phyloP scores from a whole-genome alignment of 2,888 invertebrate genomes.

The Papilio gigon region DNA sequence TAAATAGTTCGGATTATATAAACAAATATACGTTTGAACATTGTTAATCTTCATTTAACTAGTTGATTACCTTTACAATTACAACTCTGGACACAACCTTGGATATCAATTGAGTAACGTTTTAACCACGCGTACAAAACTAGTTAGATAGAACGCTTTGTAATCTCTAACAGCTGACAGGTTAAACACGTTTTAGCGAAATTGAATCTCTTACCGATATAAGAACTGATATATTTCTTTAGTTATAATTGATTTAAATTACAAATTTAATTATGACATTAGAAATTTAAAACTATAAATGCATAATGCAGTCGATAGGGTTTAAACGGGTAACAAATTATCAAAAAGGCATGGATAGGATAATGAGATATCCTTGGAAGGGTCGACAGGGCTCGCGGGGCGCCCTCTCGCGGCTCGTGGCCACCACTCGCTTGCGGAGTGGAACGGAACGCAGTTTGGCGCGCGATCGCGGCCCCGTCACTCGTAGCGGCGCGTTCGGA shows the following conservation, averaged over 20 bases:
- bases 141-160: constrained; percentile 34
- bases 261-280: too few species aligned
- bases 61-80: constrained; percentile 42
- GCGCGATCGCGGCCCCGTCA: constrained; percentile 73
- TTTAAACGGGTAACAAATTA: constrained; percentile 65
- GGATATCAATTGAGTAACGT: constrained; percentile 59
- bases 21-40: constrained; percentile 1
- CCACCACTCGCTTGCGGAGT: constrained; percentile 68
- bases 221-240: background rate
- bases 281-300: background rate
- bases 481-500: constrained; percentile 54
- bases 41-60: constrained; percentile 34
- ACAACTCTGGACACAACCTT: constrained; percentile 51
- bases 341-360: constrained; percentile 78
- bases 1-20: background rate
- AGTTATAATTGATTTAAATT: background rate
- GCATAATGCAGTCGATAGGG: constrained; percentile 14
- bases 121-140: constrained; percentile 45
- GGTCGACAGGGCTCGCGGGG: constrained; percentile 56
- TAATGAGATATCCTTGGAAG: constrained; percentile 79
- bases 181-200: constrained; percentile 17
- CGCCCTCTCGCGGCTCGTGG: constrained; percentile 67
- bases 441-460: constrained; percentile 73
- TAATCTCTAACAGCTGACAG: constrained; percentile 24
- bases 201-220: background rate